These are phyloP conservation scores for Archips crataeganus DNA, from an alignment of 2,888 invertebrate genomes.

Conservation along the genomic window DNA sequence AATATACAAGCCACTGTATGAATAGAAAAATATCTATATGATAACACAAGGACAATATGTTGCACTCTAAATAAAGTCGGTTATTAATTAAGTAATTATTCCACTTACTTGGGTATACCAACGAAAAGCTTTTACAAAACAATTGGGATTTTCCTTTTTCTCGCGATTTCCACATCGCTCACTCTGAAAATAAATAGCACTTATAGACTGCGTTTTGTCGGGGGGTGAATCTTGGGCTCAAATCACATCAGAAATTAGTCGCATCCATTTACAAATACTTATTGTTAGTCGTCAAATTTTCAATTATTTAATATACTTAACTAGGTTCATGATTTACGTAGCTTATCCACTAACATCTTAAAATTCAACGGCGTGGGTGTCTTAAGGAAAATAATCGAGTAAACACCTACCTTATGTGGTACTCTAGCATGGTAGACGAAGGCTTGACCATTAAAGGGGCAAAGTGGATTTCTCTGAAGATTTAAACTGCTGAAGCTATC, in stretches of 20 bases:
- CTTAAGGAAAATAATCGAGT: not conserved
- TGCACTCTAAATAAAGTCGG: no score
- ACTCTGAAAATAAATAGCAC: not conserved
- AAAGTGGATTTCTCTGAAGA: constrained; percentile 50
- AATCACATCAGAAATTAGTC: no score
- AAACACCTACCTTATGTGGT: constrained; percentile 54
- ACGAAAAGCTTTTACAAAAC: constrained; percentile 73
- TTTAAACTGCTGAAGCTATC: constrained; percentile 34
- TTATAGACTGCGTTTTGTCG: not conserved
- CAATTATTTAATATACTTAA: no score
- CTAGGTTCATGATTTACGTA: no score
- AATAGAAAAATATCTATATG: no score
- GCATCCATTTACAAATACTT: no score
- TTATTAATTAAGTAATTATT: not conserved
- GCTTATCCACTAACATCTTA: no score
- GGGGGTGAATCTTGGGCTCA: no score
- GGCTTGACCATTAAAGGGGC: constrained; percentile 59
- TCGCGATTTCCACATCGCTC: constrained; percentile 40
- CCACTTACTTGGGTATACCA: constrained; percentile 74
- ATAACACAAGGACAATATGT: no score
- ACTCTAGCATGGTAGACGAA: constrained; percentile 68
- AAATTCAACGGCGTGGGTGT: no score
- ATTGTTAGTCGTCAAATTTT: no score
- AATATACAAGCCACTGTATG: no score
- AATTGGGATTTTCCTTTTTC: constrained; percentile 62